phyloP scores from a whole-genome alignment of 2,113 vertebrate species.

The Delphinus delphis region DNA sequence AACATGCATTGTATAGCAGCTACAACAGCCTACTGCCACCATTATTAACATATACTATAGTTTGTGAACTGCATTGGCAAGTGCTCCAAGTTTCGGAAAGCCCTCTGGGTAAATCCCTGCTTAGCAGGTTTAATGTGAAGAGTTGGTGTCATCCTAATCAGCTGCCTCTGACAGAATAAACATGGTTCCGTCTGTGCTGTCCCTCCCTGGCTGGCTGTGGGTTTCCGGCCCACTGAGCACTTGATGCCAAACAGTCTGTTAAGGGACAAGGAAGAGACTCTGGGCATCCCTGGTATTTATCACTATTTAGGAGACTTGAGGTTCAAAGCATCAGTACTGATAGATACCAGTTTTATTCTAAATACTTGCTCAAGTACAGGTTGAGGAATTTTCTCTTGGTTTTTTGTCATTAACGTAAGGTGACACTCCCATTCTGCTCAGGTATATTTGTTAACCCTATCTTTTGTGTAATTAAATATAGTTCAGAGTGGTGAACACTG shows the following conservation, averaged over 20 bases:
- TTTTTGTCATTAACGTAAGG: slow-evolving; percentile 52
- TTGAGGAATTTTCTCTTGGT: not conserved
- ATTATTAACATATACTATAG: slow-evolving; percentile 60
- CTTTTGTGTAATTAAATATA: slow-evolving; percentile 49
- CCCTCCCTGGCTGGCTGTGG: slow-evolving; percentile 73
- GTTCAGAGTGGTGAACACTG: slow-evolving; percentile 19
- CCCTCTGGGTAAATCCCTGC: slow-evolving; percentile 74
- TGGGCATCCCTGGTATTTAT: slow-evolving; percentile 81
- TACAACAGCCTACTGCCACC: slow-evolving; percentile 24
- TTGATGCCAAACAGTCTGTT: slow-evolving; percentile 79
- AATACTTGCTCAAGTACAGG: slow-evolving; percentile 63
- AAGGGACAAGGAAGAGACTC: slow-evolving; percentile 74
- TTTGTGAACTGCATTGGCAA: slow-evolving; percentile 73
- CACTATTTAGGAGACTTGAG: slow-evolving; percentile 71
- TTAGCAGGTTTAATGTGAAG: slow-evolving; percentile 79
- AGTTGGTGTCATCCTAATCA: slow-evolving; percentile 81
- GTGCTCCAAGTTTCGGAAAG: slow-evolving; percentile 54
- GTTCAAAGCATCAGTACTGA: slow-evolving; percentile 57
- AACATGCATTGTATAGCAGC: not conserved
- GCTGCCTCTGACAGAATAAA: slow-evolving; percentile 83
- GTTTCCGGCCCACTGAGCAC: slow-evolving; percentile 82
- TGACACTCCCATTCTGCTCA: slow-evolving; percentile 17
- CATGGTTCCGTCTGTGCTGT: slow-evolving; percentile 79
- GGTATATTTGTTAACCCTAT: not conserved
- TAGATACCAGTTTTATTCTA: slow-evolving; percentile 59